Evolutionary conservation across 2,113 vertebrate species (phyloP).

Genomic region (Pelvicachromis taeniatus): DNA sequence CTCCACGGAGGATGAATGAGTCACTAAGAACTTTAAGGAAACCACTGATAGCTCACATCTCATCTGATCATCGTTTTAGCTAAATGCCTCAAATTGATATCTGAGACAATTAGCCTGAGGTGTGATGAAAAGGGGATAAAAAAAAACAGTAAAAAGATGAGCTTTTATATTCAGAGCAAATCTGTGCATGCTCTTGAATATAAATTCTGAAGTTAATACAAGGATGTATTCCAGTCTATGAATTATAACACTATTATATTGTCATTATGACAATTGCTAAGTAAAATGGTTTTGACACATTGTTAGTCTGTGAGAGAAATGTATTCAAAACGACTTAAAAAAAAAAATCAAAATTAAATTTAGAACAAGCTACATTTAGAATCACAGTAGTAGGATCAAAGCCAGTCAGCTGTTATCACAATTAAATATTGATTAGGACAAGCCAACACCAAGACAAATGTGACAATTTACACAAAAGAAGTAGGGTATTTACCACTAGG

Average conservation of each 20-base stretch:
- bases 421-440: neutral
- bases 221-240: slow-evolving; percentile 60
- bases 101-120: slow-evolving; percentile 68
- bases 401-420: neutral
- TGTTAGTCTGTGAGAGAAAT: neutral
- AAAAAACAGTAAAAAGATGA: slow-evolving; percentile 55
- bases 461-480: neutral
- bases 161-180: slow-evolving; percentile 55
- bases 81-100: slow-evolving; percentile 74
- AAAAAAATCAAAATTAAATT: slow-evolving; percentile 4
- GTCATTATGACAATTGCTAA: slow-evolving; percentile 14
- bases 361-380: neutral
- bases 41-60: slow-evolving; percentile 74
- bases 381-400: neutral
- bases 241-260: slow-evolving; percentile 53
- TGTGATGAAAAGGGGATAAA: slow-evolving; percentile 14
- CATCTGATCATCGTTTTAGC: slow-evolving; percentile 66
- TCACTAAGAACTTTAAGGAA: slow-evolving; percentile 74
- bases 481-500: neutral
- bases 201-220: slow-evolving; percentile 57
- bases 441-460: neutral
- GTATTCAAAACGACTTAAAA: neutral
- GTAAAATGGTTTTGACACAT: neutral
- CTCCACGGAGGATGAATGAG: slow-evolving; percentile 76
- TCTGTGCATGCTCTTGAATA: slow-evolving; percentile 52